Base-by-base conservation (phyloP, 2,888 invertebrate species). In the Podotricha telesiphe region DNA sequence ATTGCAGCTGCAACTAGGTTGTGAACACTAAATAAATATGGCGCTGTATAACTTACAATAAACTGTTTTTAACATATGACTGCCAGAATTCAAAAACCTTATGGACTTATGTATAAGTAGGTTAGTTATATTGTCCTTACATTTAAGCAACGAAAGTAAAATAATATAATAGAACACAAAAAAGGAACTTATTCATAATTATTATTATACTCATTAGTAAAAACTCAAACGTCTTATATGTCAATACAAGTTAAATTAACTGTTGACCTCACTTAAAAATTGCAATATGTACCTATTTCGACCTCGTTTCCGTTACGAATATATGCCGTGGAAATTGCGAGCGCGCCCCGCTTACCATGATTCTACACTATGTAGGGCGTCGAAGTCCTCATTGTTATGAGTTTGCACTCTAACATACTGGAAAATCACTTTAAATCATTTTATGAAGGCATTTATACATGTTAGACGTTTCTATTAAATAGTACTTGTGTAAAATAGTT, bases 341-440 rank as follows among this genome's bases (percentile, higher is more conserved):
- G 68, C 48, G 65, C 63, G 69, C 63, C 58, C 69, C 51, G 65
- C 66, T 71, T 71, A 65, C 71, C 51, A 66, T 64, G 59, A 71
- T 66, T 59, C 71, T 59, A 63, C 47, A 56, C 34, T 47, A 47
- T 65, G 56, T 67, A 67, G 59, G 59, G 51, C 62, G 62, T 62
- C 62, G 62, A 62, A 62, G 62, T 48, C 62, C 13, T 62, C 62
- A 62, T 62, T 62, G 62, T 62, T 62, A 48, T 19, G 48, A 22
- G 45, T 45, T 59, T 62, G 62, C 62, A 37, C 48, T 50, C 62
- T 48, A 37, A 15, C 62, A 34, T 50, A 62, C 48, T 62, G 47
- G 48, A 62, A 47, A 48, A 47, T 62, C 62, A 48, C 19, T 62
- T 50, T 22, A 62, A 48, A 62, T 62, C 47, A 48, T 13, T 47